Evolutionary conservation across 2,888 invertebrate genomes (phyloP), one percentile per base, ranked within the genome.

Genomic region (Tridacna gigas): DNA sequence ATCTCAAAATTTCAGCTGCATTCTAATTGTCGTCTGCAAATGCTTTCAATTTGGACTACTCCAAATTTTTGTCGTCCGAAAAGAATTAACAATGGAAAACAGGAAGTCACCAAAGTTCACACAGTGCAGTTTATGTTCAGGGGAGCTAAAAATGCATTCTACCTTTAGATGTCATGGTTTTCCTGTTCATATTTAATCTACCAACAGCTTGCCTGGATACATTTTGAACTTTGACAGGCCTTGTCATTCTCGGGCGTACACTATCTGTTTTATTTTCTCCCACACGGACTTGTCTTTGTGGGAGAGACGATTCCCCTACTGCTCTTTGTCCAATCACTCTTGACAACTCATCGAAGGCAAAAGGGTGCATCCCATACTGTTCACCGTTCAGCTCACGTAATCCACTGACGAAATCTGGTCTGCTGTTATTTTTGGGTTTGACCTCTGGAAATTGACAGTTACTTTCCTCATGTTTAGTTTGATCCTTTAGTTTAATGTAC

Each of bases 401-500:
- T 11, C 25, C 56, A 51, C 60, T 60, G 4, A 37, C 60, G 4
- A 20, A 48, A 61, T 75, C 47, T 26, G 63, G 22, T 45, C 45
- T 61, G 67, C 80, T 80, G 13, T 60, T 83, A 69, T 71, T 83
- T 80, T 48, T 77, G 26, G 65, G 88, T 12, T 13, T 71, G 22
- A 76, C 71, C 26, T 83, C 84, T 7, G 92, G 91, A 66, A 89
- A 92, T 28, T 82, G 81, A 84, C 94, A 94, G 67, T 90, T 89
- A 37, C 89, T 96, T 22, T 88, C 89, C 20, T 96, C 96, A 92
- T 97, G 97, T 93, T 96, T 96, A 80, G 96, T 96, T 51, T 96
- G 95, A 94, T 97, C 96, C 93, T 96, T 96, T 92, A 96, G 95
- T 96, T 97, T 97, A 83, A 97, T 96, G 92, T 96, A 96, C 94